Evolutionary conservation across 2,113 vertebrate species (phyloP), one percentile per base, ranked within the genome.

Genomic region (Oryzias melastigma): DNA sequence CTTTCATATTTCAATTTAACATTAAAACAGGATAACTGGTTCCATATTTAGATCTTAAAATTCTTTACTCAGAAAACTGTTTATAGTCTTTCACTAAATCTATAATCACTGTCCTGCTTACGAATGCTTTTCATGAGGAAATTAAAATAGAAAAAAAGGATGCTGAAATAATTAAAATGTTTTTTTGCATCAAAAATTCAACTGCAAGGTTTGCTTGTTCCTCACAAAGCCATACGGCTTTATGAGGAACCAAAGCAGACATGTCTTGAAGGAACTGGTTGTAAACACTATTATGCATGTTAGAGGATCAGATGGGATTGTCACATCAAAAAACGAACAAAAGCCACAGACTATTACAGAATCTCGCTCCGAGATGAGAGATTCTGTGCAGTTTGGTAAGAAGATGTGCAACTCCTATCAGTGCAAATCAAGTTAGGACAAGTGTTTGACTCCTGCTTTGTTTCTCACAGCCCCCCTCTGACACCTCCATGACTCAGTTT

Each of bases 11-110:
- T n/a, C n/a, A n/a, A n/a, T n/a, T n/a, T n/a, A n/a, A n/a, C n/a
- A n/a, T n/a, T n/a, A n/a, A n/a, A n/a, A n/a, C n/a, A n/a, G n/a
- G n/a, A n/a, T n/a, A n/a, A 61, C 77, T 56, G 58, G 54, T 67
- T 75, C 74, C 71, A 63, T 73, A 68, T 70, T 61, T 68, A 74
- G 68, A 59, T 70, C 67, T 70, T 42, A 27, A 52, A 51, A 72
- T 43, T 10, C 57, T 27, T 45, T 64, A 22, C 50, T 19, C 7
- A 44, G 45, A 5, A 51, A 15, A 12, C 54, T 45, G 53, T 53
- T 35, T 69, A 51, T 35, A 57, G 18, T 6, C 62, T 68, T 58
- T 61, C 18, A 46, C 5, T 24, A 1, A 62, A 3, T 41, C 67
- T 18, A 66, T 58, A 62, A 41, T 52, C 22, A 14, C 5, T 2